These are phyloP conservation scores for Dasypogon diadema DNA, from an alignment of 2,888 invertebrate genomes.

Conservation along the genomic window DNA sequence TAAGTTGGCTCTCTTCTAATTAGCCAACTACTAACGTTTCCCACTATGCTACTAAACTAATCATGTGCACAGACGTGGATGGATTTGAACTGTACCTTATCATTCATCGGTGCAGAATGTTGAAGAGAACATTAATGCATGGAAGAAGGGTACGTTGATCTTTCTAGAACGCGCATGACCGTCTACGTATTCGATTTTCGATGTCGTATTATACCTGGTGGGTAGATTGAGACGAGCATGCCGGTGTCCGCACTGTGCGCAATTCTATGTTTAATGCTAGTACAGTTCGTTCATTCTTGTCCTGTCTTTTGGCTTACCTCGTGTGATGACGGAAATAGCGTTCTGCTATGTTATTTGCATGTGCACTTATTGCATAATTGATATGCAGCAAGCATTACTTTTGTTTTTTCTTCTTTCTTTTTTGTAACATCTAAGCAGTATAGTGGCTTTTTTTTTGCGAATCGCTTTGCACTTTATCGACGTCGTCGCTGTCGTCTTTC, in stretches of 20 bases:
- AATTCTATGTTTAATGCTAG: not conserved
- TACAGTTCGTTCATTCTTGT: not conserved
- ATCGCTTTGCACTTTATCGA: slow-evolving; percentile 18
- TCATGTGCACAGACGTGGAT: slow-evolving; percentile 29
- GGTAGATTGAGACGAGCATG: too few relatives aligned
- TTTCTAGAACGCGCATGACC: slow-evolving; percentile 41
- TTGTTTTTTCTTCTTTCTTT: not conserved
- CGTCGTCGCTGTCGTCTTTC: slow-evolving; percentile 22
- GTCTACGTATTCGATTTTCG: not conserved
- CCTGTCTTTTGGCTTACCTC: not conserved
- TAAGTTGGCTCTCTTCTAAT: not conserved
- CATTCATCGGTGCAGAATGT: slow-evolving; percentile 15
- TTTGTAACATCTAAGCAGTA: slow-evolving; percentile 9
- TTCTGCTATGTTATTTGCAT: slow-evolving; percentile 40
- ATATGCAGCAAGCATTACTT: slow-evolving; percentile 21
- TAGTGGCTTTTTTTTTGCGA: slow-evolving; percentile 11
- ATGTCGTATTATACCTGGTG: not conserved
- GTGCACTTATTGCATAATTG: slow-evolving; percentile 46
- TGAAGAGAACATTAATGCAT: slow-evolving; percentile 2
- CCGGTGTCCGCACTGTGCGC: not conserved
- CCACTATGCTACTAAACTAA: slow-evolving; percentile 19
- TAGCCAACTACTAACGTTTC: slow-evolving; percentile 2
- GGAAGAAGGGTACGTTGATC: slow-evolving; percentile 40
- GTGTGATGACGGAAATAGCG: slow-evolving; percentile 42
- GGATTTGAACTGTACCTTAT: slow-evolving; percentile 26